Evolutionary conservation across 2,888 invertebrate species (phyloP), one percentile per base, ranked within the genome.

Genomic region (Cordilura impudica): DNA sequence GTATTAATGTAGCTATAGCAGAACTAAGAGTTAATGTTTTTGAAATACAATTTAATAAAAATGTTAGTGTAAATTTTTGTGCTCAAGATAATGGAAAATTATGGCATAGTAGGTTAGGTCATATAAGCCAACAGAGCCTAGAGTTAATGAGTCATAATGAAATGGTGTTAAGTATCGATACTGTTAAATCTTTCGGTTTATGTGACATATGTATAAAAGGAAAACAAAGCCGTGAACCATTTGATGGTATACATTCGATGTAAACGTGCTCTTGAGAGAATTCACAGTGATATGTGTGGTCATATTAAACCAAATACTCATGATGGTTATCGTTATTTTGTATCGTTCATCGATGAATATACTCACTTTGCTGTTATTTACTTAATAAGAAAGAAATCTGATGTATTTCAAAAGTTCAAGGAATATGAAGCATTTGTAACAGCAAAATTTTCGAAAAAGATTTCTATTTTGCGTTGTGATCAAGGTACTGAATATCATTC

Each of bases 251-350:
- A 19, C 51, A 16, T 29, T 18, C 35, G 53, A 5, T 29, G 53
- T 45, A 18, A 2, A n/a, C 54, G 54, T 39, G 26, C 16, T 26
- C 26, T 66, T 14, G 35, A 80, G 35, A 63, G 72, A 51, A 72
- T 80, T 18, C 69, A 69, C 56, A 63, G 58, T n/a, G 76, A 76
- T 54, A 61, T 77, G 8, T 78, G 74, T 39, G 60, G 70, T 21
- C 66, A 65, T 1, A 45, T 78, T n/a, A 19, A 47, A 23, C 49
- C 60, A 18, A 39, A 53, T 14, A 56, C 61, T n/a, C 47, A 19
- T 8, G 56, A 79, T 53, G 69, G 61, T 10, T 67, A 43, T 10
- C 21, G 23, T 1, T 60, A 45, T 45, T 60, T 60, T 26, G 60
- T 60, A 10, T 45, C 45, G 5, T 26, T 2, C 45, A 61, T n/a